These are phyloP conservation scores for Otis tarda DNA, from an alignment of 2,113 vertebrate genomes.

Conservation along the genomic window DNA sequence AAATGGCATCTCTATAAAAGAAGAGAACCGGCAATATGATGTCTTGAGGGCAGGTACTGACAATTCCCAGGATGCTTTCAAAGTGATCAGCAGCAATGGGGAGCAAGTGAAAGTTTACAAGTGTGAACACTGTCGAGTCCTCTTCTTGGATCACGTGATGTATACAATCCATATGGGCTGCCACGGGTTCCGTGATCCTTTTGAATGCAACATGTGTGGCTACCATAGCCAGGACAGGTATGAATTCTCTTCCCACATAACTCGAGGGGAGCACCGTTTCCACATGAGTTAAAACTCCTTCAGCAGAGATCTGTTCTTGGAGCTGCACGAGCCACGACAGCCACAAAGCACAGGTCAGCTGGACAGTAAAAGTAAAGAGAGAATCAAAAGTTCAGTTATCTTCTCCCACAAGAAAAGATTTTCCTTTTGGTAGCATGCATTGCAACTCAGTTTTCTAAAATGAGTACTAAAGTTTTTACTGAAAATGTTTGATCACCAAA, in stretches of 20 bases:
- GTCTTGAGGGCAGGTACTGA: conserved; percentile 82
- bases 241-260: conserved; percentile 98
- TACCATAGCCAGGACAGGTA: conserved; percentile 97
- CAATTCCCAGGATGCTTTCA: conserved; percentile 85
- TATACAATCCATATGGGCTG: conserved; percentile 99
- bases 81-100: conserved; percentile 87
- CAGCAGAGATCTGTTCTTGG: background rate
- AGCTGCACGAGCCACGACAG: background rate
- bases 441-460: conserved; percentile 59
- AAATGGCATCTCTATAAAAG: conserved; percentile 90
- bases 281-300: conserved; percentile 74
- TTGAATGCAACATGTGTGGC: conserved; percentile 98
- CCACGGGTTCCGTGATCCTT: conserved; percentile 96
- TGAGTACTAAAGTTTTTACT: conserved; percentile 48
- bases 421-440: conserved; percentile 2
- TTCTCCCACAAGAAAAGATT: background rate
- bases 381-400: background rate
- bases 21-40: conserved; percentile 89
- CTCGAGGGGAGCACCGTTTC: conserved; percentile 94
- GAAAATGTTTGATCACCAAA: conserved; percentile 46
- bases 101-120: conserved; percentile 90
- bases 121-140: conserved; percentile 93
- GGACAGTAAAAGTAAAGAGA: background rate
- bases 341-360: background rate
- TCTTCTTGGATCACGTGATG: conserved; percentile 99